Conservation (phyloP, 23 tunicate genomes). For the Ascidia mentula region DNA sequence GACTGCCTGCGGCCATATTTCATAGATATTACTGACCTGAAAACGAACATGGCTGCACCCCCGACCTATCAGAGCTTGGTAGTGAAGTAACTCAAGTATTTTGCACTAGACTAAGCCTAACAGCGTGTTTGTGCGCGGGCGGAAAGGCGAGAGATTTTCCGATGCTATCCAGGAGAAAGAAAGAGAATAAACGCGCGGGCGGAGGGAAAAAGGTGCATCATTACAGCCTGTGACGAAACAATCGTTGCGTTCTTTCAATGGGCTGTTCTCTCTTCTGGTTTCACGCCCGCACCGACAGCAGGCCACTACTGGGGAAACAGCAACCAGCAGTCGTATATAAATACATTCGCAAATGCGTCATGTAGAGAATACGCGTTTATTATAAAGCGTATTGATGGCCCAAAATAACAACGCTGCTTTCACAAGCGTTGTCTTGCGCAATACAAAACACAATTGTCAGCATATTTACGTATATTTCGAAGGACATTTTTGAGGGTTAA, state of each 20-base stretch:
- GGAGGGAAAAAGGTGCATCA: conserved; percentile 56
- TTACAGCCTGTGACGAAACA: conserved; percentile 72
- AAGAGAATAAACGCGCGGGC: conserved; percentile 37
- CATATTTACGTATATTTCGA: no score
- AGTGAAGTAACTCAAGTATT: conserved; percentile 9
- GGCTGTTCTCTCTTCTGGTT: conserved; percentile 51
- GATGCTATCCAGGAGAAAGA: conserved; percentile 32
- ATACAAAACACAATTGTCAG: no score
- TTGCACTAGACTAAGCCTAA: conserved; percentile 10
- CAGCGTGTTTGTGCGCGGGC: conserved; percentile 21
- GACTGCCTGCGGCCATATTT: no score
- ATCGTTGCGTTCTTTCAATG: conserved; percentile 36
- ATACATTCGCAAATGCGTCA: neutral
- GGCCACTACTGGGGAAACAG: neutral
- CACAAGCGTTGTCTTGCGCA: no score
- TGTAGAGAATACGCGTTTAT: no score
- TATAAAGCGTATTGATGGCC: no score
- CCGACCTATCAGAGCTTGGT: no score
- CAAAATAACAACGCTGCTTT: no score
- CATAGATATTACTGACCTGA: no score
- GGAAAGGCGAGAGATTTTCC: conserved; percentile 49
- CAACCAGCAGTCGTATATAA: neutral
- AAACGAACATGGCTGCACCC: no score
- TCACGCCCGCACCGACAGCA: conserved; percentile 9
- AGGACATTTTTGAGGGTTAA: no score